phyloP scores from a whole-genome alignment of 1,140 invertebrate genomes.

The Papilio dardanus region DNA sequence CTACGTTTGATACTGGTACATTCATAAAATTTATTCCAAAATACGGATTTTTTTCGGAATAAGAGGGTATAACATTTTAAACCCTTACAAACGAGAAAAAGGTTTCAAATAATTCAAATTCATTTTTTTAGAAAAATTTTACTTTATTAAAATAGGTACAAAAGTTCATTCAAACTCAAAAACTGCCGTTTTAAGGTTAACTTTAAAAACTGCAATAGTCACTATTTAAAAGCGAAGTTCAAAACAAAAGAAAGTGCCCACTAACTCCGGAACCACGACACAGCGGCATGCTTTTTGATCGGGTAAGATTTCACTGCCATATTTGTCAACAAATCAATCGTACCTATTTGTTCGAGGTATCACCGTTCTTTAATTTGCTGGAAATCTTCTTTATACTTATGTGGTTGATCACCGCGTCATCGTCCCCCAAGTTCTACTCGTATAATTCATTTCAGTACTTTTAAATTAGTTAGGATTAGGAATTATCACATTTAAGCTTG shows the following conservation, averaged over 20 bases:
- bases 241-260: slow-evolving; percentile 15
- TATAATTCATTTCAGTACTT: too few species aligned
- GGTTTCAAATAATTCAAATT: too few species aligned
- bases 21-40: too few species aligned
- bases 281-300: slow-evolving; percentile 10
- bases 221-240: background rate
- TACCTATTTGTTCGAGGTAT: slow-evolving; percentile 4
- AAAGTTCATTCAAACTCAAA: background rate
- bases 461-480: too few species aligned
- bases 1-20: too few species aligned
- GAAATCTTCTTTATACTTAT: too few species aligned
- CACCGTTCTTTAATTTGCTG: background rate
- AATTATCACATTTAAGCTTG: too few species aligned
- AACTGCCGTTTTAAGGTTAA: background rate
- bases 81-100: too few species aligned
- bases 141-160: background rate
- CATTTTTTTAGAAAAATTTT: too few species aligned
- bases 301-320: slow-evolving; percentile 14
- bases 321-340: background rate
- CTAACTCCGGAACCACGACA: background rate
- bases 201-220: background rate
- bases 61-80: too few species aligned
- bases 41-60: too few species aligned
- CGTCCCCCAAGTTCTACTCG: background rate
- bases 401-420: too few species aligned